Percentiles rank a stretch among this genome's conserved stretches.
phyloP scores from a whole-genome alignment of 1,140 invertebrate species.

The Heliconius eleuchia region DNA sequence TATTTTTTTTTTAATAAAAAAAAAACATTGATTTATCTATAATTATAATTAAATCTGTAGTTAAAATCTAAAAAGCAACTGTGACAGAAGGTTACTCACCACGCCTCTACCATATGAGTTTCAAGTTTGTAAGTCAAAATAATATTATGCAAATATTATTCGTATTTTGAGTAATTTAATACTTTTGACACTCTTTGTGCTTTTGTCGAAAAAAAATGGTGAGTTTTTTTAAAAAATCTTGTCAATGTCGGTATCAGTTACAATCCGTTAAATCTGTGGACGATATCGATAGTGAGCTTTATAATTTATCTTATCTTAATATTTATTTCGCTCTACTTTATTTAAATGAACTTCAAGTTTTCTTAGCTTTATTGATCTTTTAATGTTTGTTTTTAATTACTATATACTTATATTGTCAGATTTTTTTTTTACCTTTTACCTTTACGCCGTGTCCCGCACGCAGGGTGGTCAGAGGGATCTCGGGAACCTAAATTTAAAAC shows the following conservation, averaged over 20 bases:
- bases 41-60: background rate
- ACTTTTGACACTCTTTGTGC: conserved; percentile 6
- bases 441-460: too few species aligned
- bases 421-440: background rate
- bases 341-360: background rate
- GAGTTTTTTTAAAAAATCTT: background rate
- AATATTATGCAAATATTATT: conserved; percentile 6
- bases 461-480: too few species aligned
- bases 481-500: too few species aligned
- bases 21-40: background rate
- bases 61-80: background rate
- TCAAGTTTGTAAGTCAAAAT: background rate
- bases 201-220: background rate
- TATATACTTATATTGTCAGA: background rate
- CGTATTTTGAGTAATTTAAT: background rate
- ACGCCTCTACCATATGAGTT: background rate
- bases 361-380: background rate
- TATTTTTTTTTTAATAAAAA: background rate
- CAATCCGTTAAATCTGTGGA: background rate
- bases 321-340: background rate
- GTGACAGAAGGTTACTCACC: background rate
- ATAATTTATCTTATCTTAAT: background rate
- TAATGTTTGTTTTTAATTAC: background rate
- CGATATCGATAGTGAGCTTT: background rate
- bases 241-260: conserved; percentile 5